Conservation (phyloP, 1,140 invertebrate genomes). For the Trichomalopsis sarcophagae region DNA sequence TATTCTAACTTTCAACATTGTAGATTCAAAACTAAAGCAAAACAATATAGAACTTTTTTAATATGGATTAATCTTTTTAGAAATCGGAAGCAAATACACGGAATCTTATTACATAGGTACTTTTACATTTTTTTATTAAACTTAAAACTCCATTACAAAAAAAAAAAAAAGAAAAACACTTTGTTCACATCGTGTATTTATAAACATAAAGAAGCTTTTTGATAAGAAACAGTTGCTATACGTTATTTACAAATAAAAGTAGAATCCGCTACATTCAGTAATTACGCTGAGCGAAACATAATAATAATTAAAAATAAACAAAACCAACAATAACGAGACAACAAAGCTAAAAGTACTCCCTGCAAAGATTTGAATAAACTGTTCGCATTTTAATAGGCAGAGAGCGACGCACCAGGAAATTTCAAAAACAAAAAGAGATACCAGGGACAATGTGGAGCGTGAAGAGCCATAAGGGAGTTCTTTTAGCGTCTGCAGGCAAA, state of each 20-base stretch:
- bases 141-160: not conserved
- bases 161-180: not conserved
- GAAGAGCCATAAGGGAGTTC: constrained; percentile 4
- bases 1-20: too few relatives aligned
- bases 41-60: too few relatives aligned
- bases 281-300: too few relatives aligned
- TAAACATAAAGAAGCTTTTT: not conserved
- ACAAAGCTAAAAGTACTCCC: not conserved
- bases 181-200: not conserved
- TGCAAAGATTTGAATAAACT: constrained; percentile 22
- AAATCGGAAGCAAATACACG: too few relatives aligned
- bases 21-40: too few relatives aligned
- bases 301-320: not conserved
- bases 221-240: too few relatives aligned
- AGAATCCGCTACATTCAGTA: too few relatives aligned
- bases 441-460: not conserved
- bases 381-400: constrained; percentile 4
- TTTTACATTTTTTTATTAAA: too few relatives aligned
- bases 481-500: not conserved
- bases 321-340: not conserved
- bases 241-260: too few relatives aligned
- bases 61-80: too few relatives aligned
- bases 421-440: not conserved
- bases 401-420: not conserved
- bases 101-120: too few relatives aligned